Evolutionary conservation across 1,140 invertebrate genomes (phyloP).

Genomic region (Eulimnadia texana): DNA sequence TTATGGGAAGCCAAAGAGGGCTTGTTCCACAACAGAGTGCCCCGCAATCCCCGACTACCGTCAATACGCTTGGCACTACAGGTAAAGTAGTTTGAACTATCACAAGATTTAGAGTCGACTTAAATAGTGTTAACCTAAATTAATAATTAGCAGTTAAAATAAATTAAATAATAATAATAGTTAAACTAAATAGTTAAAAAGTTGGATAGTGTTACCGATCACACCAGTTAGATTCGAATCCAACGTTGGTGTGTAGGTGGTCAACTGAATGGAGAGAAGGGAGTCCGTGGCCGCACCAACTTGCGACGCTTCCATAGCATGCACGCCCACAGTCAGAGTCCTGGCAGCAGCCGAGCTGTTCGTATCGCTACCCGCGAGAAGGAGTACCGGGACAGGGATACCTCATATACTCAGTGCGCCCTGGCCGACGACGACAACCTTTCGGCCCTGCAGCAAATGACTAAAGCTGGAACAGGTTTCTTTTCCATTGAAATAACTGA

Average conservation of each 20-base stretch:
- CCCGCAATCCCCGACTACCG: slow-evolving; percentile 1
- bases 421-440: slow-evolving; percentile 86
- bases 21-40: slow-evolving; percentile 1
- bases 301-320: slow-evolving; percentile 16
- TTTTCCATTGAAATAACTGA: too few species aligned
- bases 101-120: too few species aligned
- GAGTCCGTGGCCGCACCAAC: slow-evolving; percentile 9
- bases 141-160: too few species aligned
- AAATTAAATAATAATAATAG: too few species aligned
- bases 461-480: slow-evolving; percentile 36
- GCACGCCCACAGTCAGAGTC: slow-evolving; percentile 14
- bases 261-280: slow-evolving; percentile 7
- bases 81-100: background rate
- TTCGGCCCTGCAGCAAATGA: slow-evolving; percentile 66
- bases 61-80: background rate
- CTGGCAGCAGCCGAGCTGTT: slow-evolving; percentile 9
- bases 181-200: background rate
- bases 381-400: slow-evolving; percentile 30
- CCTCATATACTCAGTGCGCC: slow-evolving; percentile 71
- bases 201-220: background rate
- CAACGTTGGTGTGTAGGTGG: background rate
- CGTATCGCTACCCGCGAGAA: slow-evolving; percentile 3
- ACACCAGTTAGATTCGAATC: too few species aligned
- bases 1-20: background rate
- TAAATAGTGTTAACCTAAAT: too few species aligned